A percentile compares a stretch with the other conserved stretches of the same genome.
These are phyloP conservation scores for Amphilophus citrinellus DNA, from an alignment of 2,113 vertebrate genomes.

Conservation along the genomic window DNA sequence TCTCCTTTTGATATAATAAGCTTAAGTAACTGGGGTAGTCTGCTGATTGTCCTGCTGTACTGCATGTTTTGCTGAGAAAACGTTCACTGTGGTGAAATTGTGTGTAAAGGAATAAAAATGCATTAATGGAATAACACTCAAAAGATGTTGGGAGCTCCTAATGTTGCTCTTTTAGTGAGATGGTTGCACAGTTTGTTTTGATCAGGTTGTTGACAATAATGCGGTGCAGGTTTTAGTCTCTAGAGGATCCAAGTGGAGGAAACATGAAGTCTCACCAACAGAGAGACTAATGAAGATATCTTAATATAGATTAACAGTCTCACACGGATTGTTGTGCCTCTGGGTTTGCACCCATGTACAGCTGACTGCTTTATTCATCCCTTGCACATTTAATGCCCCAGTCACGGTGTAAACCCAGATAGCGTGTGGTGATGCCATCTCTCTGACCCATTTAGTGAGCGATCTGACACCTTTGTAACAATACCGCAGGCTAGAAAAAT, in stretches of 20 bases:
- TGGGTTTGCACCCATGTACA: conserved; percentile 9
- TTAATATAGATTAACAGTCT: conserved; percentile 1
- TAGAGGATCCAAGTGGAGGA: conserved; percentile 7
- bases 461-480: conserved; percentile 9
- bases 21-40: not conserved
- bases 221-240: not conserved
- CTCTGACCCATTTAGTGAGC: conserved; percentile 30
- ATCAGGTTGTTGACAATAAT: not conserved
- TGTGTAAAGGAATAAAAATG: not conserved
- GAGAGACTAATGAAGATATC: conserved; percentile 42
- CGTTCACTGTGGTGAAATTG: not conserved
- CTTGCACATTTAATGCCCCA: conserved; percentile 14
- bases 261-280: conserved; percentile 10
- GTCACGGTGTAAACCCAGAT: conserved; percentile 28
- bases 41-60: not conserved
- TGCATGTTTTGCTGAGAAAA: not conserved
- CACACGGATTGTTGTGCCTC: conserved; percentile 18
- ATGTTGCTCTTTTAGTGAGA: not conserved
- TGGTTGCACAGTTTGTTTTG: not conserved
- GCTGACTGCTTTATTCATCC: conserved; percentile 1
- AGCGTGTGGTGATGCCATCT: conserved; percentile 4
- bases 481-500: not conserved
- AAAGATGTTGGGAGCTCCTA: not conserved
- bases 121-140: not conserved
- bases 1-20: conserved; percentile 7